Evolutionary conservation across 1,140 invertebrate species (phyloP).

Genomic region (Drosophila sp.): DNA sequence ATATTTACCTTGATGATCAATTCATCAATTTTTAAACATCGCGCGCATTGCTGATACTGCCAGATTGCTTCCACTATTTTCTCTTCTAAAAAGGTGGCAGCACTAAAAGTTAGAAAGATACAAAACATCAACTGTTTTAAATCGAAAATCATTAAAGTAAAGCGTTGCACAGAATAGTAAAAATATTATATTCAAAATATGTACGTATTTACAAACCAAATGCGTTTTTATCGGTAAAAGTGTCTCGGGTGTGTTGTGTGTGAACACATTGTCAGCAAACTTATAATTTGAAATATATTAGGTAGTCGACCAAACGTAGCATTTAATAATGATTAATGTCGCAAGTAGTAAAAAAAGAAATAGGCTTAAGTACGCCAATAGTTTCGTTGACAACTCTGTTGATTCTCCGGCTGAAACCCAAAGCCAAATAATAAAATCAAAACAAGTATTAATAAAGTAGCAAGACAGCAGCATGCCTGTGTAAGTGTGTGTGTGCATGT

Average conservation of each 20-base stretch:
- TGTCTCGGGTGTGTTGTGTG: constrained; percentile 26
- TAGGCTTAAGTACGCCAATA: background rate
- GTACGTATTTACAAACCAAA: background rate
- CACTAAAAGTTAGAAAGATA: constrained; percentile 35
- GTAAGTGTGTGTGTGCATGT: too few relatives aligned
- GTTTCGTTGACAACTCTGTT: background rate
- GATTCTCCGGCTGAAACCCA: background rate
- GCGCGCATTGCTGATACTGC: too few relatives aligned
- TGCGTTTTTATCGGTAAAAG: constrained; percentile 1
- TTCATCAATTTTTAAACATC: too few relatives aligned
- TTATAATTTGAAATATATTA: constrained; percentile 23
- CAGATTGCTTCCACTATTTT: too few relatives aligned
- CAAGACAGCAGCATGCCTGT: constrained; percentile 3
- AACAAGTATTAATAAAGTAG: constrained; percentile 27
- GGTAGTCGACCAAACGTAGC: background rate
- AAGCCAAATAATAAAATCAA: constrained; percentile 47
- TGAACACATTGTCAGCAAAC: constrained; percentile 25
- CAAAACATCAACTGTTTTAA: constrained; percentile 30
- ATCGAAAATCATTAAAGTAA: constrained; percentile 13
- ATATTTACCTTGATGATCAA: too few relatives aligned
- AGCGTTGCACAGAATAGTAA: background rate
- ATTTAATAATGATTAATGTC: background rate
- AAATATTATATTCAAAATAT: background rate
- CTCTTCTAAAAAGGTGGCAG: too few relatives aligned
- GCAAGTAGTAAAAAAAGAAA: background rate